These are phyloP conservation scores for Adrianichthys oophorus DNA, from an alignment of 2,797 vertebrate species.

Conservation along the genomic window DNA sequence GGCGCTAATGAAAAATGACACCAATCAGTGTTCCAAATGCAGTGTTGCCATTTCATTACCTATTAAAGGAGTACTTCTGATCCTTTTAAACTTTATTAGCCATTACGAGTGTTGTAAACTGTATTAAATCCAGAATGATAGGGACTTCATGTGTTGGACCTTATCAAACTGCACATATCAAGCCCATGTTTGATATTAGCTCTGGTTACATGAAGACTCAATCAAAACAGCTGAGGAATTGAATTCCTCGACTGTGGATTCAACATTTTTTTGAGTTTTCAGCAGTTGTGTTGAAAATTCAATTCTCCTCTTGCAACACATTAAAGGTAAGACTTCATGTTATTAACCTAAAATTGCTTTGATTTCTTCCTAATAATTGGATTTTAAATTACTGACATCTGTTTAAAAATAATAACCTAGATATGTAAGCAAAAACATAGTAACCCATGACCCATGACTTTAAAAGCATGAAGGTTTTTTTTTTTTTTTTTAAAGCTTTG, in stretches of 20 bases:
- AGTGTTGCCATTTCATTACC: slow-evolving; percentile 43
- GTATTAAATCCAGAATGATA: neutral
- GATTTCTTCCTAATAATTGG: neutral
- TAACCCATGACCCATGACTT: neutral
- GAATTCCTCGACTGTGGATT: slow-evolving; percentile 16
- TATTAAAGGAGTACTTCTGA: slow-evolving; percentile 41
- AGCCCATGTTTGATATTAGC: slow-evolving; percentile 7
- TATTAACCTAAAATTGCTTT: neutral
- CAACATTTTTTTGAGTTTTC: neutral
- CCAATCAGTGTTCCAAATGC: slow-evolving; percentile 18
- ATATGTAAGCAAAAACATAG: neutral
- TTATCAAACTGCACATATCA: slow-evolving; percentile 12
- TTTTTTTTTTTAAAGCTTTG: slow-evolving; percentile 55
- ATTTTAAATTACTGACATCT: neutral
- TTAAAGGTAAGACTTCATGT: slow-evolving; percentile 18
- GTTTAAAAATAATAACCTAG: neutral
- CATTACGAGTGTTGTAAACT: neutral
- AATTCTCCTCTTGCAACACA: neutral
- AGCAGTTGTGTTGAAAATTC: no score
- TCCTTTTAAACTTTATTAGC: neutral
- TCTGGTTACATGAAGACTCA: neutral
- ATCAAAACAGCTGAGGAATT: slow-evolving; percentile 4
- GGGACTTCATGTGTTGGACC: neutral
- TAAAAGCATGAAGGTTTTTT: slow-evolving; percentile 29
- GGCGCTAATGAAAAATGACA: slow-evolving; percentile 31